Base-by-base conservation (phyloP, 2,888 invertebrate genomes). In the Lycia hirtaria region DNA sequence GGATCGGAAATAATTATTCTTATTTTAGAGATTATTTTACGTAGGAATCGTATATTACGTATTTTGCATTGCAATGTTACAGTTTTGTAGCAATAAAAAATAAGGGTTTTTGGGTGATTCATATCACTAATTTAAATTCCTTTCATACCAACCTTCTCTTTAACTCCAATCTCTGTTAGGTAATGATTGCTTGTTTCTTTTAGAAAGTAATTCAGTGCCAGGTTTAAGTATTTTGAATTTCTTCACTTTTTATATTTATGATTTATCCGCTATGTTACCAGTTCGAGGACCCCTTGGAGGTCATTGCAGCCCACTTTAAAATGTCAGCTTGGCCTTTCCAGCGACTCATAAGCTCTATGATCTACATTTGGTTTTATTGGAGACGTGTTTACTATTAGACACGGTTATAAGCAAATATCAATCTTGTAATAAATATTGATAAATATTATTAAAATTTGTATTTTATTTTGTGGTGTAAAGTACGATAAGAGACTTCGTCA, bases 201-300 rank as follows among this genome's bases (percentile, higher is more conserved):
- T 5, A 33, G 30, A 44, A 33, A 22, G 22, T 3, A 14, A 22
- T 22, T 10, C 14, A 7, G 7, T 45, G 4, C 17, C 12, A 32
- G 20, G 20, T 33, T 32, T 45, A 2, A 20, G 22, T 40, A 1
- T 40, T 22, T 15, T 26, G 41, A 28, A 28, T 41, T 26, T 41
- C 26, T 41, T 41, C 26, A 7, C 44, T 44, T 47, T 17, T 22
- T 45, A 20, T 33, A 22, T 15, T 47, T 47, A 47, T 47, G 35
- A 26, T 47, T 35, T 47, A 35, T 47, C 15, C 35, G 5, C 10
- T 1, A 5, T 20, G n/a, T 35, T 35, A 5, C 20, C 20, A 40
- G 49, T 50, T 50, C 40, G 30, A 30, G 40, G 30, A 50, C 49
- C 49, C 30, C 49, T 20, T 9, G 1, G 49, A 40, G 49, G 28